Evolutionary conservation across 1,140 invertebrate genomes (phyloP), one percentile per base, ranked within the genome.

Genomic region (Cotesia chilonis): DNA sequence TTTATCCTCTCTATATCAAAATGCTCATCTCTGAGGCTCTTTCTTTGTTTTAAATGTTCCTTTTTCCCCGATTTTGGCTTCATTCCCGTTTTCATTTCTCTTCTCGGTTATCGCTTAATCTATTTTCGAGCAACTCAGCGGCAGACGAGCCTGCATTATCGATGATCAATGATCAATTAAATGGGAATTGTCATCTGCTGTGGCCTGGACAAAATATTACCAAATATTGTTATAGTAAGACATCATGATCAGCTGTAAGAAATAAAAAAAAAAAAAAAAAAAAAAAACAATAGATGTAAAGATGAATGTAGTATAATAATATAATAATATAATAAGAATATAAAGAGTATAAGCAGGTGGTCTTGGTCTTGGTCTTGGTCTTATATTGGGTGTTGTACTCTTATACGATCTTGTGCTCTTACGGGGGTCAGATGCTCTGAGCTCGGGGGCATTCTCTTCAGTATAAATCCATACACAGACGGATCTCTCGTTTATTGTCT

Each of bases 31-130:
- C 9, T 64, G 51, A 10, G 38, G 38, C 51, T 71, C 70, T 51
- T 79, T 85, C 82, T 83, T 81, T 79, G 81, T 84, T 84, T 84
- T 83, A 59, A 37, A 84, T 79, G 78, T 76, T 78, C 64, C 75
- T 76, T 72, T 28, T 28, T 28, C 3, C 28, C 28, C 28, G 28
- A 28, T 28, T 28, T 28, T 28, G 28, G 28, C 28, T 28, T 28
- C 2, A 28, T 28, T 28, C 28, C 28, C 28, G 28, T 28, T 28
- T 28, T 28, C 28, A 28, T 28, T 28, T 28, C 28, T 28, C 28
- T 28, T 28, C 28, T 28, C 28, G 28, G 28, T 28, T 28, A 28
- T 28, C 28, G 28, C 28, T 3, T 28, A 28, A 3, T 28, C 28
- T 28, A 28, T 28, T 28, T 28, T 3, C 28, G 28, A 28, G 28